Evolutionary conservation across 1,140 invertebrate genomes (phyloP), one percentile per base, ranked within the genome.

Genomic region (Camponotus vicinus): DNA sequence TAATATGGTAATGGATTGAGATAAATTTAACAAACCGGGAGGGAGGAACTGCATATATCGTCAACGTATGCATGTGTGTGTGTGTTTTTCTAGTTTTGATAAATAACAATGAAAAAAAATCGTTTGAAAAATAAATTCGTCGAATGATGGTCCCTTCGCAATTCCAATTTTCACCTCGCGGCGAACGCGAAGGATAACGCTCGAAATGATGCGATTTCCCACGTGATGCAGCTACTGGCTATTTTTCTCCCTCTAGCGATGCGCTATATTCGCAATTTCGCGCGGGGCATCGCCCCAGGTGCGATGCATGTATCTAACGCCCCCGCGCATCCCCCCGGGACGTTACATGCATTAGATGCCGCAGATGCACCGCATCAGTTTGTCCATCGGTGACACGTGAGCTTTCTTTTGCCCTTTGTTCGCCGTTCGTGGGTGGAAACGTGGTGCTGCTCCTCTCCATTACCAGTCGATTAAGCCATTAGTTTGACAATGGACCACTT

Each of bases 391-490:
- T 15, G 34, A 27, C 27, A 27, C 67, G 69, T 73, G 57, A 73
- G 69, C 40, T 63, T 83, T 83, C 57, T 63, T 83, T 27, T 34
- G 79, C 55, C 42, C 67, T 73, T 73, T 75, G 79, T 61, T 83
- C 40, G 79, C 55, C 6, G 15, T 11, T 42, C 7, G 4, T 45
- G 69, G 13, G 27, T 45, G 55, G 55, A 70, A 45, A 83, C 27
- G 55, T 34, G 34, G 37, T 27, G 21, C 18, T 21, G n/a, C 55
- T 73, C 27, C 27, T 83, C 55, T 73, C 79, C 40, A 82, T 82
- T 82, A 82, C 27, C 32, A 32, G 27, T 4, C 79, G 79, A 83
- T 83, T 75, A 83, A 83, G 67, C 55, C 55, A 83, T 83, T 82
- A 73, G 34, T 75, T 83, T 45, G 55, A 83, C 55, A 83, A 83